Percentiles rank a stretch among this genome's conserved stretches.
Conservation (phyloP, 2,797 vertebrate genomes). For the Prionace glauca region DNA sequence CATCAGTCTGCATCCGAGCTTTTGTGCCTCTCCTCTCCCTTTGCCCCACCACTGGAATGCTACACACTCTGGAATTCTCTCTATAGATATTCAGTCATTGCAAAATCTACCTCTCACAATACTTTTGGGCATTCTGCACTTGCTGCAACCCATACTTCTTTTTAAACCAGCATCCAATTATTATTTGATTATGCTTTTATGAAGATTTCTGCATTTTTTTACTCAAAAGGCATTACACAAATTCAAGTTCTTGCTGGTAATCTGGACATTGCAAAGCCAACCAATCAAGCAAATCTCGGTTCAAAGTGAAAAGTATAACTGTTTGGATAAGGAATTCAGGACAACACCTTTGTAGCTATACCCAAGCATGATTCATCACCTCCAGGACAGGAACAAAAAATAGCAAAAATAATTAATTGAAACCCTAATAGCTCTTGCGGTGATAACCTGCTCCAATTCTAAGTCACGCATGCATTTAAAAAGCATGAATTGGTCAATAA, state of each 20-base stretch:
- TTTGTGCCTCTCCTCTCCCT: neutral
- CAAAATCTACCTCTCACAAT: neutral
- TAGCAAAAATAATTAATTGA: neutral
- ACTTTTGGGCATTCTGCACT: neutral
- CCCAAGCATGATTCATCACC: neutral
- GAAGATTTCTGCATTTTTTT: neutral
- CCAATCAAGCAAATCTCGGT: neutral
- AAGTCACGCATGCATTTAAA: neutral
- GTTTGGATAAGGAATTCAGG: neutral
- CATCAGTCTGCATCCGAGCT: neutral
- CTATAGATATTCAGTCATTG: neutral
- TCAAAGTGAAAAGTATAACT: neutral
- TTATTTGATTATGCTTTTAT: neutral
- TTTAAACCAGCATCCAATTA: neutral
- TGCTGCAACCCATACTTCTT: too few relatives aligned
- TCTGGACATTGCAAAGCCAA: neutral
- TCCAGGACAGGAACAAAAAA: neutral
- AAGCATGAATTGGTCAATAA: neutral
- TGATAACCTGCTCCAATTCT: neutral
- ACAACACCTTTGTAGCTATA: neutral
- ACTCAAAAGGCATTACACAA: neutral
- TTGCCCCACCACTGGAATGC: neutral
- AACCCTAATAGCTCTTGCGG: neutral
- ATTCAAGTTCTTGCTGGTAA: neutral
- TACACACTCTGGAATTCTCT: neutral